Conservation (phyloP, 2,113 vertebrate species). For the Myotis brandtii region DNA sequence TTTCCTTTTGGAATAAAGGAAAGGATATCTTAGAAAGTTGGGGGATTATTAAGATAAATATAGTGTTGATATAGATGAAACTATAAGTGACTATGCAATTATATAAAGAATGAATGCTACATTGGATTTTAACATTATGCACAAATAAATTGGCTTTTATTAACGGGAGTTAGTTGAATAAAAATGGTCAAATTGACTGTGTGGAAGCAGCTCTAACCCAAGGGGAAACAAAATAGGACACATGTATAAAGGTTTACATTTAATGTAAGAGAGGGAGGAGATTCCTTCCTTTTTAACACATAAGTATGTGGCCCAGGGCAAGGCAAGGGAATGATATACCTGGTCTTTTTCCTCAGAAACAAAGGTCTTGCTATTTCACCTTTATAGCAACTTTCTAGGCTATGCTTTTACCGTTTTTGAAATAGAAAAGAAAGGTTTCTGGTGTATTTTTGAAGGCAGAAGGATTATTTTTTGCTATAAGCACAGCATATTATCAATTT, state of each 20-base stretch:
- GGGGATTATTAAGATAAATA: not conserved
- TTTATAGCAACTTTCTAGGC: constrained; percentile 39
- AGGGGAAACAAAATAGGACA: constrained; percentile 2
- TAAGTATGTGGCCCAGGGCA: constrained; percentile 39
- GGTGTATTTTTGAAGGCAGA: not conserved
- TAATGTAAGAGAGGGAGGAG: not conserved
- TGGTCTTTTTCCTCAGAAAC: constrained; percentile 56
- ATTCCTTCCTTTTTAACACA: constrained; percentile 34
- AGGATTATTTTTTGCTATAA: not conserved
- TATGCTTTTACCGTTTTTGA: constrained; percentile 33
- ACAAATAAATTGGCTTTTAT: not conserved
- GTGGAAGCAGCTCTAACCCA: not conserved
- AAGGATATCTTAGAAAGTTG: not conserved
- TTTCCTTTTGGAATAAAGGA: not conserved
- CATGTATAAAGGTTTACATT: constrained; percentile 23
- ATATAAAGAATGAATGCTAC: not conserved
- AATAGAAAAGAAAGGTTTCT: constrained; percentile 38
- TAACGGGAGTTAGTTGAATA: not conserved
- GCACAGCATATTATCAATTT: not conserved
- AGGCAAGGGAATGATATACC: constrained; percentile 6
- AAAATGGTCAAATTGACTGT: not conserved
- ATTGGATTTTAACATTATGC: not conserved
- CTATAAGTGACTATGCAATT: not conserved
- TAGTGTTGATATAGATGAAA: not conserved
- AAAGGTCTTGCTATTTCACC: constrained; percentile 54